Conservation (phyloP, 2,797 vertebrate genomes). For the Tapirus indicus region DNA sequence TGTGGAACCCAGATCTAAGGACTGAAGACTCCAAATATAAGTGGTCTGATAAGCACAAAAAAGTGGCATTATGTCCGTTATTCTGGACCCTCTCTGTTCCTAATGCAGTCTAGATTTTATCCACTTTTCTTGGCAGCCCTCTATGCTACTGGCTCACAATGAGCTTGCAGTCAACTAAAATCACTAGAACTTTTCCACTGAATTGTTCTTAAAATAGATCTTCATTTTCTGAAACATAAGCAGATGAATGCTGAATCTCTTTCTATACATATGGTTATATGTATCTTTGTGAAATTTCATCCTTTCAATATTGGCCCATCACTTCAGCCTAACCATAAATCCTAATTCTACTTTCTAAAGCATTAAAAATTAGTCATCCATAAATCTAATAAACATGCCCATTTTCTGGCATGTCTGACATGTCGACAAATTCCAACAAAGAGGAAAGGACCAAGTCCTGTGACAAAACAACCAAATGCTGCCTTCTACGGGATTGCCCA, state of each 20-base stretch:
- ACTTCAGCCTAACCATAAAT: not conserved
- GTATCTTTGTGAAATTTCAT: not conserved
- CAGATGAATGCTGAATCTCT: not conserved
- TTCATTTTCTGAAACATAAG: not conserved
- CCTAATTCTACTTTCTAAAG: not conserved
- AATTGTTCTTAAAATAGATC: not conserved
- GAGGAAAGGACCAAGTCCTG: not conserved
- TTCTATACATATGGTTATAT: too few relatives aligned
- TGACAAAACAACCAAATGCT: not conserved
- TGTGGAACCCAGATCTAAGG: not conserved
- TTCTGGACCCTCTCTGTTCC: not conserved
- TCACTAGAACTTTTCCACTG: not conserved
- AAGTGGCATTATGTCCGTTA: not conserved
- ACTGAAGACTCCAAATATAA: not conserved
- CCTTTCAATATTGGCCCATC: not conserved
- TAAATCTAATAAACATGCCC: not conserved
- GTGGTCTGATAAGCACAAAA: constrained; percentile 31
- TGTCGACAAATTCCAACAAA: not conserved
- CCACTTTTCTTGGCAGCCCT: not conserved
- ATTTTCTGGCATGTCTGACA: not conserved
- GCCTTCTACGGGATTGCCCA: not conserved
- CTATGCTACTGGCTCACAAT: not conserved
- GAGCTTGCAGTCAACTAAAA: not conserved
- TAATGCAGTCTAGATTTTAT: not conserved
- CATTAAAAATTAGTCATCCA: not conserved